Conservation (phyloP, 1,140 invertebrate species). For the Maniola jurtina region DNA sequence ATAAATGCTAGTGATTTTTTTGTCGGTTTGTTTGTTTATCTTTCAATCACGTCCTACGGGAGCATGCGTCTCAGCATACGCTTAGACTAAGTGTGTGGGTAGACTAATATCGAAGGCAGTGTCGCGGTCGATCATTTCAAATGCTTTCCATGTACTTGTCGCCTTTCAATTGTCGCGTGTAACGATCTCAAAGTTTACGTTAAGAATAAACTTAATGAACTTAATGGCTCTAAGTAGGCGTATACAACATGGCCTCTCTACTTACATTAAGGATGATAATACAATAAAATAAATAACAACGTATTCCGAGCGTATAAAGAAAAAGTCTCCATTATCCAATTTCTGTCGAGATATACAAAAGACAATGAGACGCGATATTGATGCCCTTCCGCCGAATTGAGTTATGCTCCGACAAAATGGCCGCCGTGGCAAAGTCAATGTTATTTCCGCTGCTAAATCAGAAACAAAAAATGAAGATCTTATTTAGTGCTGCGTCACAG, state of each 20-base stretch:
- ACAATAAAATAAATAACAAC: constrained; percentile 22
- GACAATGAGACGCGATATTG: constrained; percentile 37
- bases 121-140: too few relatives aligned
- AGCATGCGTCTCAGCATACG: too few relatives aligned
- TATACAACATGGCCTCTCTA: background rate
- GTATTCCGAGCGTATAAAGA: constrained; percentile 18
- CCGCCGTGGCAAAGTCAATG: constrained; percentile 27
- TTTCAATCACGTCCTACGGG: too few relatives aligned
- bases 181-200: too few relatives aligned
- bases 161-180: too few relatives aligned
- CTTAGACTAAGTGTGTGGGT: too few relatives aligned
- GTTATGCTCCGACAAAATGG: constrained; percentile 34
- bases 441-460: constrained; percentile 29
- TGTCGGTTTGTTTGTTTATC: too few relatives aligned
- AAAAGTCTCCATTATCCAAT: constrained; percentile 38
- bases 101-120: too few relatives aligned
- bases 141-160: too few relatives aligned
- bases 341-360: constrained; percentile 31
- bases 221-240: background rate
- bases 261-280: constrained; percentile 14
- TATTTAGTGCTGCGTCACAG: constrained; percentile 17
- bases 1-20: too few relatives aligned
- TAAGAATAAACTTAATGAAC: too few relatives aligned
- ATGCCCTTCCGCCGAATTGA: constrained; percentile 34
- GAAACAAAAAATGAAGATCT: constrained; percentile 30